Evolutionary conservation across 2,888 invertebrate genomes (phyloP).

Genomic region (Psococerastis gibbosa): DNA sequence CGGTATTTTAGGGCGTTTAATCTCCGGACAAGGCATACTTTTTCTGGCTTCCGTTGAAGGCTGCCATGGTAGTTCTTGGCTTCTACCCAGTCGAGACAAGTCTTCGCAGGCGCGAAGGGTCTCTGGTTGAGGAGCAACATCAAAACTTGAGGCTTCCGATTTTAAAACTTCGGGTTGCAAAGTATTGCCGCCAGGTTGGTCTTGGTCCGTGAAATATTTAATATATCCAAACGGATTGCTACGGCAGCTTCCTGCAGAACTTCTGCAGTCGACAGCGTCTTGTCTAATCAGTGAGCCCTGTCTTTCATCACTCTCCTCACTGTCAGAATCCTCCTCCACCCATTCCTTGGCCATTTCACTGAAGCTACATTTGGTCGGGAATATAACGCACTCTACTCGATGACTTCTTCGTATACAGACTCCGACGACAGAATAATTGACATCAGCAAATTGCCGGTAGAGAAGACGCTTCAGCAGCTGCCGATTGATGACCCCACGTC

Average conservation of each 20-base stretch:
- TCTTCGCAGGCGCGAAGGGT: slow-evolving; percentile 8
- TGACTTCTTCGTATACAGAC: slow-evolving; percentile 33
- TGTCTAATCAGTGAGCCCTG: slow-evolving; percentile 30
- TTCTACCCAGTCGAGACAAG: background rate
- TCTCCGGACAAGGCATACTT: background rate
- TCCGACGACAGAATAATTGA: slow-evolving; percentile 29
- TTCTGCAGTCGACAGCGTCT: slow-evolving; percentile 30
- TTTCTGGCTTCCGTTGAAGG: background rate
- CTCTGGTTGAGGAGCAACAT: slow-evolving; percentile 1
- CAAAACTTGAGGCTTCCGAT: slow-evolving; percentile 3
- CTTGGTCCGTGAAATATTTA: slow-evolving; percentile 34
- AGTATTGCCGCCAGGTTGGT: background rate
- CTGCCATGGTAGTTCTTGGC: background rate
- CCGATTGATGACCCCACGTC: slow-evolving; percentile 47
- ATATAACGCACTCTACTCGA: slow-evolving; percentile 27
- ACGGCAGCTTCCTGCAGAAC: slow-evolving; percentile 31
- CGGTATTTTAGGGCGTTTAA: no score
- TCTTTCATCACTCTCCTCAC: slow-evolving; percentile 2
- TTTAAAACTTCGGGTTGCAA: background rate
- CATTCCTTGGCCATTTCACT: background rate
- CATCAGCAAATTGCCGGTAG: slow-evolving; percentile 33
- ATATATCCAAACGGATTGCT: slow-evolving; percentile 48
- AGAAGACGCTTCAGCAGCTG: slow-evolving; percentile 54
- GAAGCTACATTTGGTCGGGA: slow-evolving; percentile 13
- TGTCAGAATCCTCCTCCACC: slow-evolving; percentile 5